phyloP scores from a whole-genome alignment of 2,797 vertebrate species.

The Trematomus bernacchii region DNA sequence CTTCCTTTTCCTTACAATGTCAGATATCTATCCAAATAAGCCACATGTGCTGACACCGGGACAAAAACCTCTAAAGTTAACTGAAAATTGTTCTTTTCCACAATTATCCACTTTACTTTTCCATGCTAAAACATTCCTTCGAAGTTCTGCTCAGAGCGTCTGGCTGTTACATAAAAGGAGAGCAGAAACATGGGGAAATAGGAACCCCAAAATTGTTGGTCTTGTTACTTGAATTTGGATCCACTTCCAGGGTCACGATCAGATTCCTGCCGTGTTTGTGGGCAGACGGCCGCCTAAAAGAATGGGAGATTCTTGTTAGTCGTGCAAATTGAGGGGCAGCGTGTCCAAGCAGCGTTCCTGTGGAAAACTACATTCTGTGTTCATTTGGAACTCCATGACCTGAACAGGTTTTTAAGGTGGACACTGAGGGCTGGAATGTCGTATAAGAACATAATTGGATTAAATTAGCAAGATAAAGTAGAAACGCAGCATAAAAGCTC shows the following conservation, averaged over 20 bases:
- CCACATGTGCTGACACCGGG: background rate
- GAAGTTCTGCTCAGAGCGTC: constrained; percentile 11
- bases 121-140: constrained; percentile 9
- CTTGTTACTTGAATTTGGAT: constrained; percentile 20
- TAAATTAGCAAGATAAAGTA: background rate
- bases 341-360: constrained; percentile 59
- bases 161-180: constrained; percentile 44
- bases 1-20: background rate
- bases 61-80: background rate
- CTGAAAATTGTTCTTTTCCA: background rate
- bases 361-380: constrained; percentile 55
- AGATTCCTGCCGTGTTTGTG: constrained; percentile 77
- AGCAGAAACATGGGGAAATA: constrained; percentile 3
- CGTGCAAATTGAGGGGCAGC: constrained; percentile 54
- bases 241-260: constrained; percentile 44
- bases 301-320: constrained; percentile 50
- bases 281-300: constrained; percentile 49
- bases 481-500: background rate
- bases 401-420: background rate
- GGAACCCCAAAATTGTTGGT: constrained; percentile 40
- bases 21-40: constrained; percentile 5
- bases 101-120: constrained; percentile 4
- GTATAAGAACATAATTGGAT: background rate
- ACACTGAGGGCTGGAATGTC: background rate
- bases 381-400: constrained; percentile 46